Conservation (phyloP, 2,113 vertebrate genomes). For the Globicephala melas region DNA sequence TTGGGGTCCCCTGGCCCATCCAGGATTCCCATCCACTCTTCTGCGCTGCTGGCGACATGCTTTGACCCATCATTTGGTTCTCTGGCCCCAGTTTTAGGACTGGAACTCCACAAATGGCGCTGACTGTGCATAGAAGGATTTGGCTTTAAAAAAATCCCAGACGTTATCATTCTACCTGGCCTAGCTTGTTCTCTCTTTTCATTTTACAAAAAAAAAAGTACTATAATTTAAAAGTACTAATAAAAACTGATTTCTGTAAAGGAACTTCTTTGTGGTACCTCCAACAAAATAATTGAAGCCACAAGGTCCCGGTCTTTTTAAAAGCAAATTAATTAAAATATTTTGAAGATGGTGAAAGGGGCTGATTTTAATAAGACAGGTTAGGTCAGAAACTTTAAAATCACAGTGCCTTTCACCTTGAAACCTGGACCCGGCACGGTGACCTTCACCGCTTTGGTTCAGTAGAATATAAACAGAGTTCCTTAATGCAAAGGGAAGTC, state of each 20-base stretch:
- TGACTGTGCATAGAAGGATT: background rate
- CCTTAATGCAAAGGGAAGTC: background rate
- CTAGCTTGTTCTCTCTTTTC: background rate
- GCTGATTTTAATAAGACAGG: background rate
- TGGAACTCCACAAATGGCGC: background rate
- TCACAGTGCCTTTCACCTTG: background rate
- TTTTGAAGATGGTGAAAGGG: background rate
- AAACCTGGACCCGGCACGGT: background rate
- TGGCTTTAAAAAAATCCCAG: background rate
- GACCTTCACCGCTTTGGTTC: background rate
- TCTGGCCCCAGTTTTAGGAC: background rate
- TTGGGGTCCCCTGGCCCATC: background rate
- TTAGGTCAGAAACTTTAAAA: background rate
- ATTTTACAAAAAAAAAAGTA: background rate
- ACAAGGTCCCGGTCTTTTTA: background rate
- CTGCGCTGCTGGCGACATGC: background rate
- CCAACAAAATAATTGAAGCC: slow-evolving; percentile 9
- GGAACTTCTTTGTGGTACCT: background rate
- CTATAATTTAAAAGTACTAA: slow-evolving; percentile 3
- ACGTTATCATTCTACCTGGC: background rate
- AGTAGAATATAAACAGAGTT: background rate
- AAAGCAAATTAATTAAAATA: background rate
- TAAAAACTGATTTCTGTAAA: slow-evolving; percentile 15
- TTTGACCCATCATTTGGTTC: background rate
- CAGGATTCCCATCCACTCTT: background rate